Evolutionary conservation across 2,888 invertebrate genomes (phyloP).

Genomic region (Scelioninae gen. 1): DNA sequence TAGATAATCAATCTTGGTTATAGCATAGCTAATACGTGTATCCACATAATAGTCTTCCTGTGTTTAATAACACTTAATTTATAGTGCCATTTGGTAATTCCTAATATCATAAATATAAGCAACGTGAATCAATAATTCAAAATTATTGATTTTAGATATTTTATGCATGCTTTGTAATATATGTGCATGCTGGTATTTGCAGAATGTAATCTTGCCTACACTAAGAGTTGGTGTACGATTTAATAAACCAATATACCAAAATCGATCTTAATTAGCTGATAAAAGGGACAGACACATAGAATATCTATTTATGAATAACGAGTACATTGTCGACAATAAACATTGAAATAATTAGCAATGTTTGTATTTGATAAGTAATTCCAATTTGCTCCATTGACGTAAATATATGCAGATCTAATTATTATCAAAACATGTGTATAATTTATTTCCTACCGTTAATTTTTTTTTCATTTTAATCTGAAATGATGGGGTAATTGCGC

Average conservation of each 20-base stretch:
- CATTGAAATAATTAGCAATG: conserved; percentile 19
- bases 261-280: conserved; percentile 52
- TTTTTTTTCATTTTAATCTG: too few relatives aligned
- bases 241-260: conserved; percentile 48
- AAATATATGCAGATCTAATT: not conserved
- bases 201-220: conserved; percentile 43
- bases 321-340: conserved; percentile 18
- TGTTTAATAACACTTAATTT: conserved; percentile 51
- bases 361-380: conserved; percentile 3
- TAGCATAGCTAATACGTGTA: conserved; percentile 36
- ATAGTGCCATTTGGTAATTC: conserved; percentile 52
- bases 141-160: conserved; percentile 62
- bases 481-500: too few relatives aligned
- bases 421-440: not conserved
- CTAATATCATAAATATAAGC: conserved; percentile 52
- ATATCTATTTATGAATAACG: conserved; percentile 37
- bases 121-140: conserved; percentile 41
- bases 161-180: conserved; percentile 54
- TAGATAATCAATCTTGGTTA: conserved; percentile 38
- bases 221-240: conserved; percentile 42
- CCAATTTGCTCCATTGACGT: not conserved
- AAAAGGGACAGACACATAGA: conserved; percentile 23
- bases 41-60: conserved; percentile 47
- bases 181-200: conserved; percentile 49
- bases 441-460: too few relatives aligned